A percentile compares a stretch with the other conserved stretches of the same genome.
Conservation (phyloP, 1,140 invertebrate species). For the Drosophila kanapiae region DNA sequence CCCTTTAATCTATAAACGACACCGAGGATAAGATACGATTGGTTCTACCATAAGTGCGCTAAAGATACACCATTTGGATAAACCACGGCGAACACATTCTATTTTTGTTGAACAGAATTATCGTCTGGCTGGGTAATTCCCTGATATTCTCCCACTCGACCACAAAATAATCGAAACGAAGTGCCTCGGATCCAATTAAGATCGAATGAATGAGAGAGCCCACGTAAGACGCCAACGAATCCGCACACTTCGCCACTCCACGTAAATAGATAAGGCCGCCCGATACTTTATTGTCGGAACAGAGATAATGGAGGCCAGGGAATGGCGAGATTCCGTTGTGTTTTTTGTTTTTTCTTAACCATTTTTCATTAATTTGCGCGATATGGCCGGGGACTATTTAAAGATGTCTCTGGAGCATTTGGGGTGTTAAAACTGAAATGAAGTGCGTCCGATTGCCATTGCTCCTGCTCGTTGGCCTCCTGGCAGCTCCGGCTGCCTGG, state of each 20-base stretch:
- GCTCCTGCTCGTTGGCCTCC: constrained; percentile 43
- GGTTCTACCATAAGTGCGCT: constrained; percentile 5
- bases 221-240: constrained; percentile 21
- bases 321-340: constrained; percentile 25
- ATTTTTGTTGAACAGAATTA: constrained; percentile 30
- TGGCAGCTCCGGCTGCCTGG: constrained; percentile 50
- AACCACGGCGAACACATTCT: constrained; percentile 3
- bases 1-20: background rate
- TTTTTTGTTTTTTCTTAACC: constrained; percentile 18
- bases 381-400: constrained; percentile 62
- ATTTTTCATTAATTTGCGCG: constrained; percentile 64
- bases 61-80: constrained; percentile 10
- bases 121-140: constrained; percentile 35
- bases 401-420: constrained; percentile 24
- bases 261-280: constrained; percentile 26
- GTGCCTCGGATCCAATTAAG: constrained; percentile 47
- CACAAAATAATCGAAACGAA: constrained; percentile 27
- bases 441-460: constrained; percentile 57
- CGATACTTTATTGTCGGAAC: constrained; percentile 18
- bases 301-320: constrained; percentile 12
- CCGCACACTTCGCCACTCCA: constrained; percentile 31
- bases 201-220: constrained; percentile 26
- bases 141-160: constrained; percentile 24
- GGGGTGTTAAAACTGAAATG: constrained; percentile 56
- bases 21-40: background rate